phyloP scores from a whole-genome alignment of 2,888 invertebrate species.

The Spisula solida region DNA sequence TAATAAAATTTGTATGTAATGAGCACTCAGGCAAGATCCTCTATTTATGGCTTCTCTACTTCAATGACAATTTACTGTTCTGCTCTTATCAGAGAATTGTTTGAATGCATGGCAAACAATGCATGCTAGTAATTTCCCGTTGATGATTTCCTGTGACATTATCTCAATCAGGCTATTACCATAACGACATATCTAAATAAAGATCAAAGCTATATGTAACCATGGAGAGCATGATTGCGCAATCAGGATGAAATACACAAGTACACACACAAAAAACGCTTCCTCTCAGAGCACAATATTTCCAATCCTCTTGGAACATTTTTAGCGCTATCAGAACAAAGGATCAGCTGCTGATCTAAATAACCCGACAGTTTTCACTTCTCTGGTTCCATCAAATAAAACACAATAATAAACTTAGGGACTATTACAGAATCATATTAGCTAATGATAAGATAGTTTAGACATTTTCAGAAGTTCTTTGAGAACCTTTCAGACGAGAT shows the following conservation, averaged over 20 bases:
- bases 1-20: too few relatives aligned
- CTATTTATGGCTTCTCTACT: neutral
- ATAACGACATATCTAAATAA: constrained; percentile 14
- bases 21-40: too few relatives aligned
- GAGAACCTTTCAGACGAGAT: too few relatives aligned
- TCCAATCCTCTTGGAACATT: neutral
- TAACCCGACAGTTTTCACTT: neutral
- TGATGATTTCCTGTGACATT: constrained; percentile 15
- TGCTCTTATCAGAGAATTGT: neutral
- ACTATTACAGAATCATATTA: neutral
- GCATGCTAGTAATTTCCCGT: neutral
- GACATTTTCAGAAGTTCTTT: too few relatives aligned
- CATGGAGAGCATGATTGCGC: neutral
- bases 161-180: neutral
- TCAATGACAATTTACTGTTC: neutral
- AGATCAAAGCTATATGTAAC: constrained; percentile 8
- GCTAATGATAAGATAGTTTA: too few relatives aligned
- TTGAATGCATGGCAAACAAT: neutral
- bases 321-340: neutral
- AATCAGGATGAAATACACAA: constrained; percentile 3
- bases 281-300: neutral
- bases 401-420: neutral
- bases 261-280: neutral
- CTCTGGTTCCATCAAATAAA: neutral
- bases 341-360: neutral